A percentile compares a stretch with the other conserved stretches of the same genome.
These are phyloP conservation scores for Paradoxurus hermaphroditus DNA, from an alignment of 2,113 vertebrate genomes.

Conservation along the genomic window DNA sequence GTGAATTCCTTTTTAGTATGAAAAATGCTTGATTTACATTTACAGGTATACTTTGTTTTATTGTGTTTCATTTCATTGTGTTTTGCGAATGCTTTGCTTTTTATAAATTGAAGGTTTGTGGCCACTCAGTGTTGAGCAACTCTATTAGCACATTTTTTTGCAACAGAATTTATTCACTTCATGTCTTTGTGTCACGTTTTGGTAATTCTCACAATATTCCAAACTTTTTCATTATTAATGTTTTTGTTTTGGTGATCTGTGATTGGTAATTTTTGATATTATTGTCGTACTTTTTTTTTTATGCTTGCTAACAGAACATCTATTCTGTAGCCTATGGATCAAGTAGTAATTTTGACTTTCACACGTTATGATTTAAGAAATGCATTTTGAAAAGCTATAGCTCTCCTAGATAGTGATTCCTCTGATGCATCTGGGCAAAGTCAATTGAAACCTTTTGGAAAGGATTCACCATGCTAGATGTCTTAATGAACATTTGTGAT, in stretches of 20 bases:
- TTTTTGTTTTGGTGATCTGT: not conserved
- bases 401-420: not conserved
- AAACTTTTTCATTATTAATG: not conserved
- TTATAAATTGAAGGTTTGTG: not conserved
- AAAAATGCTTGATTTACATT: not conserved
- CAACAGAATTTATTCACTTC: not conserved
- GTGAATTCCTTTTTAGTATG: not conserved
- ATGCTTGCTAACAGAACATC: not conserved
- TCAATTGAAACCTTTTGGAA: not conserved
- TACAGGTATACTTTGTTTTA: not conserved
- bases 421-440: not conserved
- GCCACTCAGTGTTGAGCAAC: not conserved
- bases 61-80: no score
- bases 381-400: not conserved
- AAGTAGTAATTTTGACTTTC: not conserved
- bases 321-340: not conserved
- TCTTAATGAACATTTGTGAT: not conserved
- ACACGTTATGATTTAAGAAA: not conserved
- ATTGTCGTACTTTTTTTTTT: not conserved
- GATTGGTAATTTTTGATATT: not conserved
- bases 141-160: not conserved
- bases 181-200: not conserved
- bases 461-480: not conserved
- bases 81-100: no score
- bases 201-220: not conserved